Evolutionary conservation across 92 coral and sea anemone genomes (phyloP).

Genomic region (Porites rus): DNA sequence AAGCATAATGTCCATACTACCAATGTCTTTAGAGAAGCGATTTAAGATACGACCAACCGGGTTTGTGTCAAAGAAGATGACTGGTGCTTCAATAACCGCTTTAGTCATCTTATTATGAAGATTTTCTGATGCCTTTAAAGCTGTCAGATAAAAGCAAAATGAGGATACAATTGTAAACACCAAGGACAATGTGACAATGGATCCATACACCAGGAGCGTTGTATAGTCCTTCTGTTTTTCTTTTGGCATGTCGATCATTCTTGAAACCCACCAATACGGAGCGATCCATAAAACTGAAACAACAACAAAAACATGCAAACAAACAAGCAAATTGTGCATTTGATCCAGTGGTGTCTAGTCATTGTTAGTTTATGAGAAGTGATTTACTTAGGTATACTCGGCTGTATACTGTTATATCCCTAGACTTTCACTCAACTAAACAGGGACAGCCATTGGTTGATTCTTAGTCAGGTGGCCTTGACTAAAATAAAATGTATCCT

Average conservation of each 20-base stretch:
- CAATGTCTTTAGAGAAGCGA: conserved; percentile 40
- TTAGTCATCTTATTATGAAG: conserved; percentile 32
- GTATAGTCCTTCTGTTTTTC: conserved; percentile 12
- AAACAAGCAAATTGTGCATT: too few relatives aligned
- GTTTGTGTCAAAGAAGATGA: conserved; percentile 35
- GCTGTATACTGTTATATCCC: too few relatives aligned
- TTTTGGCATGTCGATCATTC: conserved; percentile 27
- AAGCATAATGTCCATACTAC: conserved; percentile 31
- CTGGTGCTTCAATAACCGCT: conserved; percentile 34
- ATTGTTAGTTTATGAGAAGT: too few relatives aligned
- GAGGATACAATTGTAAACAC: conserved; percentile 14
- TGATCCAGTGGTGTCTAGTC: too few relatives aligned
- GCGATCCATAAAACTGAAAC: conserved; percentile 14
- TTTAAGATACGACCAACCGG: not conserved
- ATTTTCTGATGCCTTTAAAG: conserved; percentile 23
- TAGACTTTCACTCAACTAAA: too few relatives aligned
- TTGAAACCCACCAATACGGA: conserved; percentile 31
- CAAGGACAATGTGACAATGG: conserved; percentile 6
- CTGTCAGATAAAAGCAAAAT: conserved; percentile 29
- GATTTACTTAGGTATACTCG: too few relatives aligned
- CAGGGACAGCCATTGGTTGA: too few relatives aligned
- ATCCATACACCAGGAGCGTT: conserved; percentile 32
- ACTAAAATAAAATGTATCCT: too few relatives aligned
- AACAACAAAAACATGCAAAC: too few relatives aligned
- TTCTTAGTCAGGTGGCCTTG: too few relatives aligned